A percentile compares a stretch with the other conserved stretches of the same genome.
phyloP scores from a whole-genome alignment of 2,113 vertebrate species.

The Pimephales promelas region DNA sequence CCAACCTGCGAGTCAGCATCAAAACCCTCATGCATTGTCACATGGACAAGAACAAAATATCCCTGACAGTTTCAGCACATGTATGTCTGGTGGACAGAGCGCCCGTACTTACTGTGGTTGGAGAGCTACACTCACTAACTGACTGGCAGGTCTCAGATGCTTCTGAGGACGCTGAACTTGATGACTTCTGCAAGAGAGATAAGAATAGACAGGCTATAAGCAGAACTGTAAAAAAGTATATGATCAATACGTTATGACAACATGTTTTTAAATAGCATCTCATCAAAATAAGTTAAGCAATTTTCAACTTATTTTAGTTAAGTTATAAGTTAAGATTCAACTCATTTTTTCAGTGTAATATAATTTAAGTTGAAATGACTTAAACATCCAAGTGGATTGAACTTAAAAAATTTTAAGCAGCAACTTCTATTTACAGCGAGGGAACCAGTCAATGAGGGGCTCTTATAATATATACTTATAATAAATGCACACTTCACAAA shows the following conservation, averaged over 20 bases:
- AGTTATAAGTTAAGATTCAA: too few species aligned
- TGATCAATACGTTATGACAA: too few species aligned
- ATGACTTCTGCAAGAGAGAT: constrained; percentile 85
- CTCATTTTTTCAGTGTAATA: too few species aligned
- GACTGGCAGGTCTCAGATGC: constrained; percentile 98
- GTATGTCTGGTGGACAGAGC: background rate
- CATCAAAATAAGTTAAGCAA: too few species aligned
- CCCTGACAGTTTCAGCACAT: constrained; percentile 9
- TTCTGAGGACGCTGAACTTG: constrained; percentile 95
- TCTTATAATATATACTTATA: background rate
- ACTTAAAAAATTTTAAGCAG: too few species aligned
- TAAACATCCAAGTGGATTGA: too few species aligned
- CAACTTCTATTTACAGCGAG: too few species aligned
- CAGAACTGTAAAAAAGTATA: too few species aligned
- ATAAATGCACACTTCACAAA: background rate
- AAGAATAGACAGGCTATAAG: background rate
- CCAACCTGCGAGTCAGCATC: constrained; percentile 14
- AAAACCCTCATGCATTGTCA: background rate
- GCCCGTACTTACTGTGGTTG: constrained; percentile 87
- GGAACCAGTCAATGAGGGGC: background rate
- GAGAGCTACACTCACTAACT: constrained; percentile 97
- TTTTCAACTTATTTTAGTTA: too few species aligned
- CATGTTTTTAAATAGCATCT: too few species aligned
- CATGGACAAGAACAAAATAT: constrained; percentile 2
- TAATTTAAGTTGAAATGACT: too few species aligned